Evolutionary conservation across 1,140 invertebrate genomes (phyloP), one percentile per base, ranked within the genome.

Genomic region (Heliconius hewitsoni): DNA sequence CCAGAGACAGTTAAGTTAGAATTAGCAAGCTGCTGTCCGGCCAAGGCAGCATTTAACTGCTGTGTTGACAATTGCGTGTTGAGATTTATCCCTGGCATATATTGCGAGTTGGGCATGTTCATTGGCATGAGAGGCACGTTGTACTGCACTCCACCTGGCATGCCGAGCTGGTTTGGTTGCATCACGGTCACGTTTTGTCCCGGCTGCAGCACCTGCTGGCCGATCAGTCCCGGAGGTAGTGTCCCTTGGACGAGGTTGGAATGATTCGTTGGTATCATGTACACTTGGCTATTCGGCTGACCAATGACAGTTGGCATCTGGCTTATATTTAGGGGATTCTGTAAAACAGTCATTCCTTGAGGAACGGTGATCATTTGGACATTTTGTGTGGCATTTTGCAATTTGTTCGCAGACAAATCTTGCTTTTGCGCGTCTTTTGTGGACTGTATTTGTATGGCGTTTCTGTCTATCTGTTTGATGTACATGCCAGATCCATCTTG

Each of bases 361-460:
- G 93, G 93, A 1, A 94, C 91, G 8, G 91, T 94, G 75, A 94
- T 93, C 93, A 94, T 94, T 84, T 94, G 93, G 4, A 94, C 87
- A 80, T 94, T 94, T 78, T 94, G 93, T 5, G 91, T 86, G 6
- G 88, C 74, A 71, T 81, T 91, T 60, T 93, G 93, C 23, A 94
- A 73, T 77, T 93, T 94, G 57, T 86, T 92, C 8, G 85, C 42
- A 0, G 87, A 83, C 6, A 92, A 39, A 27, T 94, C 93, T 83
- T 92, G 91, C 55, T 94, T 94, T 70, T 91, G 89, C 9, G 82
- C 84, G 37, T 94, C 93, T 85, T 94, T 94, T 76, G 84, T 89
- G 0, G 88, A 79, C 77, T 94, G 93, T 27, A 94, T 91, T 78
- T 94, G 93, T 55, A 94, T 93, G 18, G 91, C 85, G 70, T 93